Evolutionary conservation across 2,113 vertebrate genomes (phyloP).

Genomic region (cattle (Bos taurus)): DNA sequence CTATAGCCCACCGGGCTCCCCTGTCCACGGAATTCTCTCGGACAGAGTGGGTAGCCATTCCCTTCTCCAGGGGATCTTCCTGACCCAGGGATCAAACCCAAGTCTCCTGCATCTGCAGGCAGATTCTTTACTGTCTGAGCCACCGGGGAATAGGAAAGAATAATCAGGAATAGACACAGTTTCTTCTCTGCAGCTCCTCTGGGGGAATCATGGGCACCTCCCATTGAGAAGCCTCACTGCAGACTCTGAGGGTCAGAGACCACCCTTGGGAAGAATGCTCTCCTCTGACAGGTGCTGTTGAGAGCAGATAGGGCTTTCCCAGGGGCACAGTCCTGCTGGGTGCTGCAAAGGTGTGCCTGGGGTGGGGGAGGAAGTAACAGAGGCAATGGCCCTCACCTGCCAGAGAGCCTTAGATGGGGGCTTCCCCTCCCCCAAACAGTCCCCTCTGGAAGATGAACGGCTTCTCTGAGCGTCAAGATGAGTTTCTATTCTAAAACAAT

Average conservation of each 20-base stretch:
- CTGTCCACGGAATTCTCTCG: not conserved
- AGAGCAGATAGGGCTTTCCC: not conserved
- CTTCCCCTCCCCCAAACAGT: rapidly evolving
- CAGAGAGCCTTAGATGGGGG: rapidly evolving
- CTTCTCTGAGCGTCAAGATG: not conserved
- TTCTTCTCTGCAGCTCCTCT: not conserved
- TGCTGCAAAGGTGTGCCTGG: rapidly evolving
- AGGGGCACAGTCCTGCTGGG: rapidly evolving
- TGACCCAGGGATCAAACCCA: not conserved
- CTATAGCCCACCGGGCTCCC: not conserved
- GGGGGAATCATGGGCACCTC: not conserved
- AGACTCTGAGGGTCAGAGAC: not conserved
- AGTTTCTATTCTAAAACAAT: not conserved
- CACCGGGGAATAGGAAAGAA: not conserved
- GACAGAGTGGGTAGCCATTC: not conserved
- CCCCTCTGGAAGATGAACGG: not conserved
- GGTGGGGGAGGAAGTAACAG: not conserved
- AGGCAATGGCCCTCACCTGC: not conserved
- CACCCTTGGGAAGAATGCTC: rapidly evolving
- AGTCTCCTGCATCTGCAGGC: not conserved
- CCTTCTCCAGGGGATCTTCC: not conserved
- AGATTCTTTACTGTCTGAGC: not conserved
- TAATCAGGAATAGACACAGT: rapidly evolving
- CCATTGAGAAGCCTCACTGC: not conserved
- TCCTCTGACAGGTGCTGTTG: not conserved